These are phyloP conservation scores for Meda fulgida DNA, from an alignment of 2,797 vertebrate species.

Conservation along the genomic window DNA sequence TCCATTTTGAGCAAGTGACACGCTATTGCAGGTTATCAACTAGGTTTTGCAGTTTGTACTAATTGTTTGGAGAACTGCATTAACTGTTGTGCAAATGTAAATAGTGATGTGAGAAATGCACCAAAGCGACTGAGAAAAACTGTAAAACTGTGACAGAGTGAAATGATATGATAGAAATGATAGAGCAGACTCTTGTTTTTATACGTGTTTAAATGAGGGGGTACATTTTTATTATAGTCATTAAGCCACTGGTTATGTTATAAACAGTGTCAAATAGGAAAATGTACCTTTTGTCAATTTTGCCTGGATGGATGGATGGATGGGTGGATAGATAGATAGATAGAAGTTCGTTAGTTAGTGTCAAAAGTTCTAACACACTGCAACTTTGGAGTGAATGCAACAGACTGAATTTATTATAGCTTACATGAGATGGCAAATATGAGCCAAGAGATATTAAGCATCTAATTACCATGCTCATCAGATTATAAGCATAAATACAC, in stretches of 20 bases:
- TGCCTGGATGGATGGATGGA: background rate
- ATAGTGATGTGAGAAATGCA: too few relatives aligned
- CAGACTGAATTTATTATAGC: constrained; percentile 67
- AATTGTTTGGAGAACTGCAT: too few relatives aligned
- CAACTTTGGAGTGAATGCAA: constrained; percentile 62
- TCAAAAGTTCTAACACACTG: constrained; percentile 15
- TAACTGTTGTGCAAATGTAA: too few relatives aligned
- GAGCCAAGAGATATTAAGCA: constrained; percentile 45
- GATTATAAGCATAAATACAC: constrained; percentile 40
- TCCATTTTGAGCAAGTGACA: too few relatives aligned
- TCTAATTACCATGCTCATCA: constrained; percentile 36
- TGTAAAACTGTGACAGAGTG: too few relatives aligned
- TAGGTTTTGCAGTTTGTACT: too few relatives aligned
- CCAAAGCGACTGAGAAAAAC: too few relatives aligned
- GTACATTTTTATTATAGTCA: constrained; percentile 23
- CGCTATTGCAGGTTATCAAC: too few relatives aligned
- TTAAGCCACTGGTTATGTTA: background rate
- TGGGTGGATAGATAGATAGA: too few relatives aligned
- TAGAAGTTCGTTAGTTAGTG: background rate
- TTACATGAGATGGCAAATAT: constrained; percentile 53
- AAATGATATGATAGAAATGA: too few relatives aligned
- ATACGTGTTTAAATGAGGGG: background rate
- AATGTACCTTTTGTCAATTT: background rate
- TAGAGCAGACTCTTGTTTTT: background rate
- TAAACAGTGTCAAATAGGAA: constrained; percentile 1